Evolutionary conservation across 2,113 vertebrate species (phyloP), one percentile per base, ranked within the genome.

Genomic region (Lates calcarifer): DNA sequence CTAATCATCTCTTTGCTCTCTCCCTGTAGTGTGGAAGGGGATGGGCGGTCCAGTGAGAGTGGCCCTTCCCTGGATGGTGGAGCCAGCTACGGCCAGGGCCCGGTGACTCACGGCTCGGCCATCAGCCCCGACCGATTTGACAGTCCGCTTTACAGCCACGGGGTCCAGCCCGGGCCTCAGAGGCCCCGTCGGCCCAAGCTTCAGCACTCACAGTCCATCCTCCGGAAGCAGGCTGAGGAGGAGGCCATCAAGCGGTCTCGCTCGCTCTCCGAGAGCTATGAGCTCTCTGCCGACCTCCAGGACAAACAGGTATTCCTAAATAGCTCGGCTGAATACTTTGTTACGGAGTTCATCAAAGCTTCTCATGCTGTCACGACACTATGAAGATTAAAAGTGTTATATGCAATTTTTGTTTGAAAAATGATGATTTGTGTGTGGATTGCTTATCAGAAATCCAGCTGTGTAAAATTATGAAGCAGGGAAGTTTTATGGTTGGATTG

Each of bases 251-350:
- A 99, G 90, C 95, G 98, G 78, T 99, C 98, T 0, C 93, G 97
- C 71, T 99, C 98, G 0, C 96, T 99, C 76, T 99, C 98, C 0
- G 98, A 99, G 95, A 98, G 97, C 96, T 99, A 99, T 96, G 98
- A 99, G 95, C 97, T 99, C 94, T 99, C 98, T 68, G 96, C 97
- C 3, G 98, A 99, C 92, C 96, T 99, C 66, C 98, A 99, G 92
- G 98, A 99, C 91, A 99, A 99, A 92, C 98, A 99, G 97, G 98
- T 99, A 96, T 9, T 57, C 15, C 13, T 15, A 12, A 26, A n/a
- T 62, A 43, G 22, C 8, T 28, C n/a, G 9, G 24, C 9, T 37
- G 5, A 26, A 35, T n/a, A 5, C 31, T 53, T 64, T 58, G 29
- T 31, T 63, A 49, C 33, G 15, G 24, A 35, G 12, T 41, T 18